Conservation (phyloP, 2,113 vertebrate genomes). For the Asarcornis scutulata region DNA sequence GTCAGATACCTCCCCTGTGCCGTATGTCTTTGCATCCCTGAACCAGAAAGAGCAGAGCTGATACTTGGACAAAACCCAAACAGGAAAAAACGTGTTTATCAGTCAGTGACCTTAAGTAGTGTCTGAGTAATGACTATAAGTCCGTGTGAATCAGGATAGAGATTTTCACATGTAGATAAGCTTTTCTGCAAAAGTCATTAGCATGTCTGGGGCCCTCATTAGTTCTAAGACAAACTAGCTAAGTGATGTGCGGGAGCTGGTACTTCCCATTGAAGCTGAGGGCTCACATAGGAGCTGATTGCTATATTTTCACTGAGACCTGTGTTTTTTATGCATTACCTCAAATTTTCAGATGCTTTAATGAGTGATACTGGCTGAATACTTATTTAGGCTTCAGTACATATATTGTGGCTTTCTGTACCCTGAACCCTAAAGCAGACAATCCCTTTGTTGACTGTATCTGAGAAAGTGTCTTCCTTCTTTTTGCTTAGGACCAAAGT, state of each 20-base stretch:
- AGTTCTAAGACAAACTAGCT: rapidly evolving
- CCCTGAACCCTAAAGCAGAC: not conserved
- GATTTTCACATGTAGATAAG: conserved; percentile 67
- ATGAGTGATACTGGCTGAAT: not conserved
- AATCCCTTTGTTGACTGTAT: not conserved
- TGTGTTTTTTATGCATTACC: not conserved
- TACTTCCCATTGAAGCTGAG: not conserved
- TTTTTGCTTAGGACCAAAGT: not conserved
- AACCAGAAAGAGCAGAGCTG: not conserved
- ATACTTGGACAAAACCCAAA: conserved; percentile 50
- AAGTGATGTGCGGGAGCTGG: not conserved
- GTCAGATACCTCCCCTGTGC: not conserved
- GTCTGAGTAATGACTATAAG: not conserved
- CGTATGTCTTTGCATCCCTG: not conserved
- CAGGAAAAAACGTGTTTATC: conserved; percentile 33
- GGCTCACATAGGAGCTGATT: not conserved
- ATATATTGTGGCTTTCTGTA: not conserved
- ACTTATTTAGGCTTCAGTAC: not conserved
- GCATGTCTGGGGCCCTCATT: not conserved
- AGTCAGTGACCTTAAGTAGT: not conserved
- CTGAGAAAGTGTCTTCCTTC: not conserved
- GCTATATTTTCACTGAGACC: not conserved
- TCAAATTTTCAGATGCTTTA: not conserved
- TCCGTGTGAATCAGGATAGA: conserved; percentile 23
- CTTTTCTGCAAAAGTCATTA: conserved; percentile 50